Percentiles rank a stretch among this genome's conserved stretches.
These are phyloP conservation scores for Cuculus canorus DNA, from an alignment of 2,797 vertebrate genomes.

Conservation along the genomic window DNA sequence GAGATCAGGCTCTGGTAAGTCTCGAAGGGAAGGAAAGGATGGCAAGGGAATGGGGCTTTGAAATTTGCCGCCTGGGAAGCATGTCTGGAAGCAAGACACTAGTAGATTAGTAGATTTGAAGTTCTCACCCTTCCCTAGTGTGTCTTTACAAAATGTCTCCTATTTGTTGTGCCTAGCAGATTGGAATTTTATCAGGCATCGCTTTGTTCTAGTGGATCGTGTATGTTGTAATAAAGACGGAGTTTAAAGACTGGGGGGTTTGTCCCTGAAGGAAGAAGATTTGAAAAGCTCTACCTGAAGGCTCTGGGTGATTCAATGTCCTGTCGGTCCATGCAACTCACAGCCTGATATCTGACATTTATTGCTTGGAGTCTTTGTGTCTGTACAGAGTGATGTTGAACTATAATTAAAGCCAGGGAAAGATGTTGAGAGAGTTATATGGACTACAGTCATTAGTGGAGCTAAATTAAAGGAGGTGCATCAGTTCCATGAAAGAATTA, in stretches of 20 bases:
- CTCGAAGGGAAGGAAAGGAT: neutral
- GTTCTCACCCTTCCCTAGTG: neutral
- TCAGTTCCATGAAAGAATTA: neutral
- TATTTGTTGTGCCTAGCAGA: neutral
- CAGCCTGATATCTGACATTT: neutral
- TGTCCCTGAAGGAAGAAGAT: neutral
- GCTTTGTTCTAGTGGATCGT: neutral
- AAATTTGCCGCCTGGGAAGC: neutral
- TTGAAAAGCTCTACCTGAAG: neutral
- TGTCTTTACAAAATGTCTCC: neutral
- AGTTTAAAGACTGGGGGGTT: neutral
- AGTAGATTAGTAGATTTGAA: neutral
- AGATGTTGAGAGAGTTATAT: neutral
- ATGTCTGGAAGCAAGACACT: neutral
- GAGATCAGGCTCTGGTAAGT: neutral
- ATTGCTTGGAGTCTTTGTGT: neutral
- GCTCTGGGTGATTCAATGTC: neutral
- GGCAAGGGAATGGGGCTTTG: neutral
- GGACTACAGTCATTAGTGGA: neutral
- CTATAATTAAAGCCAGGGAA: slow-evolving; percentile 18
- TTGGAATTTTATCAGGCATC: neutral
- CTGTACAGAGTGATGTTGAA: neutral
- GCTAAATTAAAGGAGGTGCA: slow-evolving; percentile 18
- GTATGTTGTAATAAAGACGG: neutral
- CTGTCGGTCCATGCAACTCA: neutral